Conservation (phyloP, 2,113 vertebrate species). For the Vulpes vulpes region DNA sequence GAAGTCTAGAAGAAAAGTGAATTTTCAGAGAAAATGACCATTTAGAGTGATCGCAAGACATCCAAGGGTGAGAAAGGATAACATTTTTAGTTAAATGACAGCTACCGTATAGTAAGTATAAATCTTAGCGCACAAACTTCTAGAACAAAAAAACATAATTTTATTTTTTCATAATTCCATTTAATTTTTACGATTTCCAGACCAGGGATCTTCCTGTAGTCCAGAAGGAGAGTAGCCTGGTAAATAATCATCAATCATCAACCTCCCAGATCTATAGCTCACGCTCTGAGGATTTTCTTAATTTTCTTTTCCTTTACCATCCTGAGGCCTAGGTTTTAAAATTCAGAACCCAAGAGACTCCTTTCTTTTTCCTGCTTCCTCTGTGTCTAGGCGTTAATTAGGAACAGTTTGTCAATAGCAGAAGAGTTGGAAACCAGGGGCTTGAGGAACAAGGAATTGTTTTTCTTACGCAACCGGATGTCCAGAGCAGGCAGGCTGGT, state of each 20-base stretch:
- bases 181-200: conserved; percentile 50
- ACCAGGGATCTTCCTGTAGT: background rate
- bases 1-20: background rate
- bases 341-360: background rate
- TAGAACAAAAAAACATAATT: background rate
- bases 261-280: background rate
- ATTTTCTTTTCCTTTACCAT: background rate
- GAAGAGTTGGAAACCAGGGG: background rate
- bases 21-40: conserved; percentile 31
- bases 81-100: conserved; percentile 13
- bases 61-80: background rate
- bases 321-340: background rate
- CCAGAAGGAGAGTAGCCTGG: background rate
- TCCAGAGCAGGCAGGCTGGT: background rate
- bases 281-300: background rate
- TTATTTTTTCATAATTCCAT: conserved; percentile 6
- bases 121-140: conserved; percentile 18
- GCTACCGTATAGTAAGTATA: background rate
- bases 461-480: background rate
- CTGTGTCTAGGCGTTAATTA: background rate
- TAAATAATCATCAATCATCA: background rate
- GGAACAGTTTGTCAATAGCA: background rate
- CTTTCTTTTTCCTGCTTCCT: background rate
- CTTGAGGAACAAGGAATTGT: background rate
- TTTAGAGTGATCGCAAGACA: background rate